phyloP scores from a whole-genome alignment of 1,140 invertebrate genomes.

The Idris sp. region DNA sequence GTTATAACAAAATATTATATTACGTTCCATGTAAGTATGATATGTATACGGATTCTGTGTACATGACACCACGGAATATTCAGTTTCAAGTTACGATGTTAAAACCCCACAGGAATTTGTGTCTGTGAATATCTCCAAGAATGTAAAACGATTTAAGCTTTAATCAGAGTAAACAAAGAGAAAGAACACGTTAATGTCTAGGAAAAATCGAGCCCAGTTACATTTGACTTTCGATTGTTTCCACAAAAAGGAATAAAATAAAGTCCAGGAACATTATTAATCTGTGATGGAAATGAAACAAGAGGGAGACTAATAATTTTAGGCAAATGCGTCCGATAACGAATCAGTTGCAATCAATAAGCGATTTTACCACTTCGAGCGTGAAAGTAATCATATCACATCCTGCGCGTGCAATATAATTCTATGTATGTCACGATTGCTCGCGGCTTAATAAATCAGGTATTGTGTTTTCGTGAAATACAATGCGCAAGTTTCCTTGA shows the following conservation, averaged over 20 bases:
- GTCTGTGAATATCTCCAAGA: slow-evolving; percentile 11
- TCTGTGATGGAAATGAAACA: too few relatives aligned
- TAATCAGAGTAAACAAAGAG: too few relatives aligned
- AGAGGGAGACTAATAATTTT: too few relatives aligned
- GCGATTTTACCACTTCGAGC: slow-evolving; percentile 21
- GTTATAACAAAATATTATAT: slow-evolving; percentile 23
- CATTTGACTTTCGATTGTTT: too few relatives aligned
- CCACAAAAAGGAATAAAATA: too few relatives aligned
- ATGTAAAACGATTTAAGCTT: slow-evolving; percentile 14
- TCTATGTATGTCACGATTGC: slow-evolving; percentile 28
- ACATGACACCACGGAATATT: slow-evolving; percentile 36
- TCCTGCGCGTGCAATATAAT: slow-evolving; percentile 21
- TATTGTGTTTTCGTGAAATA: slow-evolving; percentile 28
- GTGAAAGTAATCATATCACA: slow-evolving; percentile 22
- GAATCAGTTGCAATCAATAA: slow-evolving; percentile 36
- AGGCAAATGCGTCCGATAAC: too few relatives aligned
- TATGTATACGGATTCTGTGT: slow-evolving; percentile 35
- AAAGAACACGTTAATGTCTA: too few relatives aligned
- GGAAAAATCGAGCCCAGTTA: too few relatives aligned
- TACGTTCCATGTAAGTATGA: slow-evolving; percentile 34
- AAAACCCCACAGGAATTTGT: slow-evolving; percentile 4
- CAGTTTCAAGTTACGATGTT: slow-evolving; percentile 34
- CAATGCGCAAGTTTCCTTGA: slow-evolving; percentile 8
- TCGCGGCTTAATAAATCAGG: slow-evolving; percentile 42
- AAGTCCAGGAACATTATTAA: too few relatives aligned